phyloP scores from a whole-genome alignment of 2,113 vertebrate genomes.

The Plestiodon gilberti region DNA sequence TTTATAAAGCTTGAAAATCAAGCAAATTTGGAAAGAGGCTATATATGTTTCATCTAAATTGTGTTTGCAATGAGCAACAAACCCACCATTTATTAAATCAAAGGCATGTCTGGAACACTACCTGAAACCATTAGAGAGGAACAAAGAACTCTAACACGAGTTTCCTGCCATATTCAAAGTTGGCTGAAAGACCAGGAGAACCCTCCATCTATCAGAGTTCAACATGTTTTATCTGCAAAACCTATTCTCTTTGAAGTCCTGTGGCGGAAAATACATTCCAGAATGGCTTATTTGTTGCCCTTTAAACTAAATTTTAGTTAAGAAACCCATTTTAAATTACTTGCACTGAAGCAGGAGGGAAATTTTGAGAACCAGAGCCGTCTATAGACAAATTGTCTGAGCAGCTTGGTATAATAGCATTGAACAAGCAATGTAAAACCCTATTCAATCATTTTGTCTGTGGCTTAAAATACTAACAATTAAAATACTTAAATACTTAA shows the following conservation, averaged over 20 bases:
- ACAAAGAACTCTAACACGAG: constrained; percentile 43
- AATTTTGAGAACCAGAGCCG: not conserved
- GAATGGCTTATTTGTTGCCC: not conserved
- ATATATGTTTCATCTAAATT: not conserved
- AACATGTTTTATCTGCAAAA: not conserved
- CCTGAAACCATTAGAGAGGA: constrained; percentile 18
- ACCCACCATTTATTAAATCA: not conserved
- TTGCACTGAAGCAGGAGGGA: not conserved
- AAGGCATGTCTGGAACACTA: not conserved
- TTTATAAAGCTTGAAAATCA: constrained; percentile 36
- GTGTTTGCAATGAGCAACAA: constrained; percentile 5
- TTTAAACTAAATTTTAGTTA: not conserved
- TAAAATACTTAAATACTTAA: too few species aligned
- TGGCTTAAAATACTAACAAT: not conserved
- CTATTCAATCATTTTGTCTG: not conserved
- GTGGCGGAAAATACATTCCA: constrained; percentile 28
- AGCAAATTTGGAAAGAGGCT: not conserved
- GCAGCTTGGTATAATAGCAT: not conserved
- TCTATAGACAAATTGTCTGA: constrained; percentile 8
- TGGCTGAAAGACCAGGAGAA: not conserved
- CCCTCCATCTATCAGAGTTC: not conserved
- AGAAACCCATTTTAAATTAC: not conserved
- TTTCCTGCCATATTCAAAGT: constrained; percentile 16
- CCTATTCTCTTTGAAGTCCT: not conserved
- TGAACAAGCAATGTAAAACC: constrained; percentile 14